phyloP scores from a whole-genome alignment of 2,888 invertebrate species.

The Melanchra persicariae region DNA sequence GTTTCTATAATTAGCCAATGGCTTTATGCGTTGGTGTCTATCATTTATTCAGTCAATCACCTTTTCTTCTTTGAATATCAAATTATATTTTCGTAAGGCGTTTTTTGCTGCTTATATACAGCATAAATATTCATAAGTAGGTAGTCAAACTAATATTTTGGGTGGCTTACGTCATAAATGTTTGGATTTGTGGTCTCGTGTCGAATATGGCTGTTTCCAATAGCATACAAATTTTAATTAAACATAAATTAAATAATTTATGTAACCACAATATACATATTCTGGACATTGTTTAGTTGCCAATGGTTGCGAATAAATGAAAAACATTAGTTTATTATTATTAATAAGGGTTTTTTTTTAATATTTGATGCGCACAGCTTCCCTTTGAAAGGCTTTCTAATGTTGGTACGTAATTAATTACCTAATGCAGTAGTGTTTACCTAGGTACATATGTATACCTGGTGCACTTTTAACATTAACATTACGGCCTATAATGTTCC shows the following conservation, averaged over 20 bases:
- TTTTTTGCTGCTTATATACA: slow-evolving; percentile 29
- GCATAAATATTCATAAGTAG: slow-evolving; percentile 38
- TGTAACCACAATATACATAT: slow-evolving; percentile 5
- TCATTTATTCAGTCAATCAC: slow-evolving; percentile 54
- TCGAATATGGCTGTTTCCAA: slow-evolving; percentile 15
- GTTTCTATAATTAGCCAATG: slow-evolving; percentile 32
- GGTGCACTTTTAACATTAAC: no score
- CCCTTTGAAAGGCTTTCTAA: background rate
- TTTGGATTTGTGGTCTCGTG: slow-evolving; percentile 13
- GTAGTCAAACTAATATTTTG: slow-evolving; percentile 38
- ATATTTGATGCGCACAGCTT: background rate
- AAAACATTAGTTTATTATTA: no score
- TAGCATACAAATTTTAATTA: slow-evolving; percentile 13
- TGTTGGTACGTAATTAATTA: background rate
- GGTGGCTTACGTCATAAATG: slow-evolving; percentile 36
- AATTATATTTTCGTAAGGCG: slow-evolving; percentile 8
- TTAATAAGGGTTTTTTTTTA: no score
- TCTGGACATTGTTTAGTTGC: background rate
- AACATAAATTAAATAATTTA: slow-evolving; percentile 8
- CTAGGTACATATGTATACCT: no score
- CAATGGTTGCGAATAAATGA: background rate
- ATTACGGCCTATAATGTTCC: no score
- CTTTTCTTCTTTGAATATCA: slow-evolving; percentile 53
- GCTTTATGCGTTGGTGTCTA: slow-evolving; percentile 42
- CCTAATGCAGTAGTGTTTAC: no score